phyloP scores from a whole-genome alignment of 2,113 vertebrate species.

The Cephalopholis sonnerati region DNA sequence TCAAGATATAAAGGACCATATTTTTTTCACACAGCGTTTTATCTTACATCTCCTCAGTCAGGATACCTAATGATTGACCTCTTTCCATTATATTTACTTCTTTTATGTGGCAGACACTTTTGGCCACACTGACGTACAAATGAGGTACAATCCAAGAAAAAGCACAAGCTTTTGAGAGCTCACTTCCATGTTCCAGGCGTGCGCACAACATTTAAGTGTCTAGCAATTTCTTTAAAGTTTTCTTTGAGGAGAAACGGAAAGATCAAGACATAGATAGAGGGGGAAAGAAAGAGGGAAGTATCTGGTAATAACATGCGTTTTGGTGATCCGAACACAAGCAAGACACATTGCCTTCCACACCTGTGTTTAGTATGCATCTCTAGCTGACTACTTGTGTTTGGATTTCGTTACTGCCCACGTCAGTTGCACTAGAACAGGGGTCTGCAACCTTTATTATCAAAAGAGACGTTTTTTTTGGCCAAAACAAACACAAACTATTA shows the following conservation, averaged over 20 bases:
- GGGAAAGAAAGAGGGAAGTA: background rate
- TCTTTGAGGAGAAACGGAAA: too few relatives aligned
- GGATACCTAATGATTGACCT: background rate
- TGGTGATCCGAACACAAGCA: too few relatives aligned
- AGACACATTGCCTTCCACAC: too few relatives aligned
- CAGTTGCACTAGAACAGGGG: too few relatives aligned
- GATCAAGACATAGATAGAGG: background rate
- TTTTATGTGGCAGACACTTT: background rate
- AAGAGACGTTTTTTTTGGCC: too few relatives aligned
- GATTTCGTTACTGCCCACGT: too few relatives aligned
- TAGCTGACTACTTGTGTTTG: too few relatives aligned
- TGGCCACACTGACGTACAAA: background rate
- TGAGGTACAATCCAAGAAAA: background rate
- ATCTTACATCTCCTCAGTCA: background rate
- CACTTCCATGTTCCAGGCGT: background rate
- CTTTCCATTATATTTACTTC: background rate
- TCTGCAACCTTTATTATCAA: too few relatives aligned
- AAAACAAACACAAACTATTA: too few relatives aligned
- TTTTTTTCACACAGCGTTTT: background rate
- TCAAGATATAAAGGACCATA: background rate
- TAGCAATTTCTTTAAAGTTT: too few relatives aligned
- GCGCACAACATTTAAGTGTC: background rate
- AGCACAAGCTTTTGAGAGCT: background rate
- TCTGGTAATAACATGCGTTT: too few relatives aligned
- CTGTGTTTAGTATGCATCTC: too few relatives aligned